phyloP scores from a whole-genome alignment of 2,113 vertebrate genomes.

The Erythrocercus mccallii region DNA sequence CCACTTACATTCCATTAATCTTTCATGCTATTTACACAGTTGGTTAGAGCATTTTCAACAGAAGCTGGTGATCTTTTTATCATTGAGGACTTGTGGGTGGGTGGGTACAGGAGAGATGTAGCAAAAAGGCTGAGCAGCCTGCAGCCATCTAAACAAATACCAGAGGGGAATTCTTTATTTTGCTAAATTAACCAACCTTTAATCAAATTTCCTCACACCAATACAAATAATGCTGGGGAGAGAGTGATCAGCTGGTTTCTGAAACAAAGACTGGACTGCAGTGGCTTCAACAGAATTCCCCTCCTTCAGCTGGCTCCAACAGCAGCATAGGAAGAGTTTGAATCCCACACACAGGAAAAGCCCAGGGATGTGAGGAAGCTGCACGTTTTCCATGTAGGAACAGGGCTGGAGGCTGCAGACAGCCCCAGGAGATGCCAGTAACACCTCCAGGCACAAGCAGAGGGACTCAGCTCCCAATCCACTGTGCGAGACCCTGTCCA shows the following conservation, averaged over 20 bases:
- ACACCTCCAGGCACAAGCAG: background rate
- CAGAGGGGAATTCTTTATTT: background rate
- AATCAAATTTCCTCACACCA: background rate
- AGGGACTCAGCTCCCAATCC: background rate
- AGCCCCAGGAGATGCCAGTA: background rate
- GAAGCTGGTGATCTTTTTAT: background rate
- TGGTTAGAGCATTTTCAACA: background rate
- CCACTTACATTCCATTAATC: constrained; percentile 26
- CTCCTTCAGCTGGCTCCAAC: background rate
- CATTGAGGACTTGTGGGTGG: background rate
- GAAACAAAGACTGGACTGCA: background rate
- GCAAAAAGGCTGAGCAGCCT: background rate
- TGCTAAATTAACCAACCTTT: background rate
- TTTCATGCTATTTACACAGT: constrained; percentile 14
- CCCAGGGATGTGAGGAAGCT: background rate
- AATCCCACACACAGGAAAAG: rapidly evolving
- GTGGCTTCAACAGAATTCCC: background rate
- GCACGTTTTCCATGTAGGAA: background rate
- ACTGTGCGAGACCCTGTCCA: background rate
- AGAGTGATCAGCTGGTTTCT: background rate
- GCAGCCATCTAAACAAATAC: background rate
- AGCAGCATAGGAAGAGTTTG: background rate
- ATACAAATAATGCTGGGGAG: background rate
- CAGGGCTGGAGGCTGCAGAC: background rate
- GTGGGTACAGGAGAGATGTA: background rate